Evolutionary conservation across 2,797 vertebrate species (phyloP), one percentile per base, ranked within the genome.

Genomic region (Rallus crepitans): DNA sequence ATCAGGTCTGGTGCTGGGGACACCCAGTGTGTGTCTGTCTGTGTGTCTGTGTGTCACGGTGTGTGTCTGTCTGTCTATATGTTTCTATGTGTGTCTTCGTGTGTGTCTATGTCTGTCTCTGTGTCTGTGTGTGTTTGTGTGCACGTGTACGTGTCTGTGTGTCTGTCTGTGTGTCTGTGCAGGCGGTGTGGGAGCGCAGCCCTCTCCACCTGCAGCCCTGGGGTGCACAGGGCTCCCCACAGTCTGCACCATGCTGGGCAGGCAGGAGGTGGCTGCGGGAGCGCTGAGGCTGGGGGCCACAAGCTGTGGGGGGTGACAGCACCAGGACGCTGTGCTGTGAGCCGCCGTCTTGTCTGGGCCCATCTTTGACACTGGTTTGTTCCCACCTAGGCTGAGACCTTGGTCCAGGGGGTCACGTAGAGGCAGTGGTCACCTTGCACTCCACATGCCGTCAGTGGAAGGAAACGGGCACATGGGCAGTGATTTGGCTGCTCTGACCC

Each of bases 311-410:
- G 53, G 42, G 16, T 24, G 52, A 40, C 4, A 5, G n/a, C 63
- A 6, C 6, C 4, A 12, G 35, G 23, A 1, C 13, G 39, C 3
- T 8, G 59, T 3, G 60, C 30, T 4, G 55, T 15, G 48, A 50
- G 23, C 25, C 21, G 0, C 9, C 2, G 35, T 7, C 60, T 8
- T 15, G 1, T 4, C 2, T 6, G 1, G 15, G 40, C 6, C 40
- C 40, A 7, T 2, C 70, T 21, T 12, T 33, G 31, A 0, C 31
- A 2, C n/a, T 4, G 53, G 2, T 7, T 7, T 27, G 78, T 6
- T 37, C 31, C 66, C 33, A 3, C 3, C 48, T 24, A 1, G 23
- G 63, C 45, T 2, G 30, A 31, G 76, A 16, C 3, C 2, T 23
- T 19, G 2, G 17, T 16, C 9, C 16, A 3, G 39, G 35, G 19